A percentile compares a stretch with the other conserved stretches of the same genome.
phyloP scores from a whole-genome alignment of 2,888 invertebrate species.

The Autographa pulchrina region DNA sequence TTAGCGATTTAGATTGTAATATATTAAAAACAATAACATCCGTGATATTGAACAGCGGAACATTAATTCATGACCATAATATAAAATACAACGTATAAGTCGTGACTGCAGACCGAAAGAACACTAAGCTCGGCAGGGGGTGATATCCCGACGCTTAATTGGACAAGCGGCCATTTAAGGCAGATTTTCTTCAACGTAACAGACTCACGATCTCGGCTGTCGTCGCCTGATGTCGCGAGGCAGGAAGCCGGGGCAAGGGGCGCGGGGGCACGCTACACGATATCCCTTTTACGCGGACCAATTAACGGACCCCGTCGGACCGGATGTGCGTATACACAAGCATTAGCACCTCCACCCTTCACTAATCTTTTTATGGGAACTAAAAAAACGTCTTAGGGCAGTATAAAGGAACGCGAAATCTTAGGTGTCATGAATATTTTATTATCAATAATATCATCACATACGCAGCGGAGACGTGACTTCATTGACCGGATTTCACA shows the following conservation, averaged over 20 bases:
- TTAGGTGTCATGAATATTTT: conserved; percentile 55
- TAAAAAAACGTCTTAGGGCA: conserved; percentile 73
- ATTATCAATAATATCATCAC: conserved; percentile 60
- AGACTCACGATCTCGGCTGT: conserved; percentile 73
- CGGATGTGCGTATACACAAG: conserved; percentile 85
- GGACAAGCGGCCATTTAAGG: conserved; percentile 72
- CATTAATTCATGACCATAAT: conserved; percentile 52
- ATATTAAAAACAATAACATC: conserved; percentile 57
- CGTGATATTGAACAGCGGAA: conserved; percentile 43
- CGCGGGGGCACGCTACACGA: conserved; percentile 82
- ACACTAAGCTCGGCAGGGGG: conserved; percentile 69
- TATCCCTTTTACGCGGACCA: conserved; percentile 89
- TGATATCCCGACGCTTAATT: conserved; percentile 71
- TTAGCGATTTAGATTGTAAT: conserved; percentile 57
- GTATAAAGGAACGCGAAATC: conserved; percentile 71
- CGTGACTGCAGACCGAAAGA: conserved; percentile 67
- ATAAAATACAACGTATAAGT: conserved; percentile 56
- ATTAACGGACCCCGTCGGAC: conserved; percentile 87
- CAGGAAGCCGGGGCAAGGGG: conserved; percentile 79
- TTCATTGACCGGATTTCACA: conserved; percentile 75
- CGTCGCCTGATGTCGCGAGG: conserved; percentile 71
- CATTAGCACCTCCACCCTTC: conserved; percentile 87
- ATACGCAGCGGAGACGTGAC: conserved; percentile 68
- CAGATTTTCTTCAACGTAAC: conserved; percentile 70
- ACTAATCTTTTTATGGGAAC: conserved; percentile 83